A percentile compares a stretch with the other conserved stretches of the same genome.
These are phyloP conservation scores for Pogonus chalceus DNA, from an alignment of 1,140 invertebrate genomes.

Conservation along the genomic window DNA sequence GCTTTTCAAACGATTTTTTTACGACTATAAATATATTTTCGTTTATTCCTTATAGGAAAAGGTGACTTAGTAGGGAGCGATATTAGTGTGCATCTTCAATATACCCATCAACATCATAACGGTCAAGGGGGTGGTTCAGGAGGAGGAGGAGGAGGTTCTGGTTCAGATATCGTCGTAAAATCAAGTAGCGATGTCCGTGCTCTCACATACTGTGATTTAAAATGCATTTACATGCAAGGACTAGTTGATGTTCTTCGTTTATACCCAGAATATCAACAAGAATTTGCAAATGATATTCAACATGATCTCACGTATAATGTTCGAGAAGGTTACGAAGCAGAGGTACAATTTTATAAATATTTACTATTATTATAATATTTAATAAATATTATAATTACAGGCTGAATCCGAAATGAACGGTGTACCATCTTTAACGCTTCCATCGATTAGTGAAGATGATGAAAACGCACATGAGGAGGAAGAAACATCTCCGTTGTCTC, in stretches of 20 bases:
- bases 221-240: conserved; percentile 85
- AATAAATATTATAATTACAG: conserved; percentile 28
- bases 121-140: conserved; percentile 41
- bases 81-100: conserved; percentile 68
- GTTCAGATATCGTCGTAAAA: conserved; percentile 72
- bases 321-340: conserved; percentile 82
- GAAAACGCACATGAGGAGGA: conserved; percentile 70
- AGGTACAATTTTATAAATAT: conserved; percentile 40
- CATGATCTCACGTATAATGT: conserved; percentile 94
- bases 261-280: conserved; percentile 89
- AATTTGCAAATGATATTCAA: conserved; percentile 87
- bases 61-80: conserved; percentile 94
- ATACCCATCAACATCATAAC: conserved; percentile 40
- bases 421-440: conserved; percentile 67
- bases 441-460: conserved; percentile 87
- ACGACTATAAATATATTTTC: conserved; percentile 9
- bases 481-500: conserved; percentile 50
- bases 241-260: conserved; percentile 80
- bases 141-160: conserved; percentile 34
- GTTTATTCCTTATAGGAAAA: conserved; percentile 68
- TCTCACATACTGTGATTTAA: conserved; percentile 90
- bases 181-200: conserved; percentile 88
- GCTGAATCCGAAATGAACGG: conserved; percentile 72
- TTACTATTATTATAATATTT: neutral
- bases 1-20: neutral